Base-by-base conservation (phyloP, 2,113 vertebrate genomes). In the Proterorhinus semilunaris region DNA sequence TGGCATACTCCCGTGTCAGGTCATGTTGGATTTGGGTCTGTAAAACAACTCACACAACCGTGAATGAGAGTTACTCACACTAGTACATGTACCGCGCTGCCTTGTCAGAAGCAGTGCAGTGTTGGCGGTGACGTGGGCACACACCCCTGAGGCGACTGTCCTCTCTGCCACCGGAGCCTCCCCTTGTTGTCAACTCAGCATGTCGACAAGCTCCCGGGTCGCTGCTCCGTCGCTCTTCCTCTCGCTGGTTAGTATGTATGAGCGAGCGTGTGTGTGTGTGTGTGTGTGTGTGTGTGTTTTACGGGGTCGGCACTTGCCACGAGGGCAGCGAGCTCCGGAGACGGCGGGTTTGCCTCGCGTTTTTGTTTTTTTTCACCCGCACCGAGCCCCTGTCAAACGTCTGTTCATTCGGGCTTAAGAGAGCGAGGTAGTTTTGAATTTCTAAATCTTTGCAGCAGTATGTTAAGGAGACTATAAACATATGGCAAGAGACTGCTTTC, bases 131-230 rank as follows among this genome's bases (percentile, higher is more conserved):
- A 81, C 51, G 68, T 75, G 48, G 80, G 66, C 36, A 59, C 62
- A 74, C 47, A 43, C 62, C 71, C 72, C 51, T 2, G 7, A 61
- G 74, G 81, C 74, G 52, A 63, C 73, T 44, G 80, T 78, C 82
- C 81, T 46, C 65, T 16, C 74, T 69, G 75, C 80, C 68, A 76
- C 80, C 81, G 17, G 66, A 82, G 79, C 81, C 53, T 82, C 52
- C 69, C 62, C 55, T 68, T 57, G 74, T 68, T 87, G 82, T 85
- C 73, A 73, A 83, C 84, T 88, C 84, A 87, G 86, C 86, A 45
- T 89, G 89, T 90, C 52, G 66, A 86, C 87, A 86, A 76, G 86
- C 82, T 80, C 79, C 78, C 21, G 74, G 82, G 54, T 77, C 27
- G 75, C 77, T 65, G 12, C 69, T 15, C 61, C 17, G 76, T 74